Percentiles rank a stretch among this genome's conserved stretches.
Conservation (phyloP, 2,797 vertebrate genomes). For the Anguilla obscura region DNA sequence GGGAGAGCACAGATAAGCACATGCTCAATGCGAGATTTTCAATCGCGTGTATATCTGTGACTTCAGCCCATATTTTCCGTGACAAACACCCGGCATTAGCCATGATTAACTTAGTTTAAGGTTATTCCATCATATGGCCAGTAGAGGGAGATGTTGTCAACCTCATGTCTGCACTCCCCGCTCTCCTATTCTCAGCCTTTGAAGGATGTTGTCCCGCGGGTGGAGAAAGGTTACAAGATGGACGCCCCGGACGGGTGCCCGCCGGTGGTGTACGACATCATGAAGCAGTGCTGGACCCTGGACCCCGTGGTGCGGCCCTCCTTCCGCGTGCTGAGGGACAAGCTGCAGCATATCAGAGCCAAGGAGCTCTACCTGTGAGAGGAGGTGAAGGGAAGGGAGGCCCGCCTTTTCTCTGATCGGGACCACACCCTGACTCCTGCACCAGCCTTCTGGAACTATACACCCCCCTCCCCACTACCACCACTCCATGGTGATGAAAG, state of each 20-base stretch:
- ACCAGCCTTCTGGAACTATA: conserved; percentile 37
- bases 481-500: background rate
- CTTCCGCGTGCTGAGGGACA: conserved; percentile 87
- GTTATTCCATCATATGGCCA: conserved; percentile 26
- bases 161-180: background rate
- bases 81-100: no score
- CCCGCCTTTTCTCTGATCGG: conserved; percentile 23
- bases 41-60: background rate
- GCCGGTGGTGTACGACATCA: conserved; percentile 87
- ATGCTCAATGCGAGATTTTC: background rate
- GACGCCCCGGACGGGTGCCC: conserved; percentile 92
- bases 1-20: background rate
- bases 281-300: conserved; percentile 97
- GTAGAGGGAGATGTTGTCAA: conserved; percentile 41
- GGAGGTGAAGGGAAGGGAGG: conserved; percentile 28
- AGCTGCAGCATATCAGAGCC: conserved; percentile 83
- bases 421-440: conserved; percentile 30
- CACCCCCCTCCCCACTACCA: background rate
- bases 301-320: conserved; percentile 81
- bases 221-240: conserved; percentile 98
- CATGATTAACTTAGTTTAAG: background rate
- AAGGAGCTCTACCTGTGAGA: conserved; percentile 81
- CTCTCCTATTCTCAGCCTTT: conserved; percentile 71
- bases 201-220: conserved; percentile 92
- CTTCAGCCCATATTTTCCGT: no score